Evolutionary conservation across 2,888 invertebrate genomes (phyloP).

Genomic region (Gari tellinella): DNA sequence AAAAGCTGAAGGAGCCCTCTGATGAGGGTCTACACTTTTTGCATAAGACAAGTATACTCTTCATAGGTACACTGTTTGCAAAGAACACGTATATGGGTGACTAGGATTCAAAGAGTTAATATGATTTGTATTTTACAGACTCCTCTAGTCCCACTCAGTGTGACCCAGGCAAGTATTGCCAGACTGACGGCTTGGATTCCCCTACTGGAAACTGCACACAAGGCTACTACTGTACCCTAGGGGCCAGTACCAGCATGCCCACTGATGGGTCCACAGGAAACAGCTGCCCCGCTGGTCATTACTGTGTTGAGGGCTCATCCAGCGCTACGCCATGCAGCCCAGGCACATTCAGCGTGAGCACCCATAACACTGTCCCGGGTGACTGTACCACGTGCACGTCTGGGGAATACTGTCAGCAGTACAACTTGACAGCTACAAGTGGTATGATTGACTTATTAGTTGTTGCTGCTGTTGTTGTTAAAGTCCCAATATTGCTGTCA

Average conservation of each 20-base stretch:
- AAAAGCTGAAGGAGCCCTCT: no score
- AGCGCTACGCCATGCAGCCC: constrained; percentile 73
- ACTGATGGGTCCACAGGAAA: constrained; percentile 75
- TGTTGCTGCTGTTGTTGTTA: no score
- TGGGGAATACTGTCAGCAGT: constrained; percentile 75
- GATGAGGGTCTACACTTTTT: no score
- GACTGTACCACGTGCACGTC: constrained; percentile 76
- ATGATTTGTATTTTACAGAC: constrained; percentile 55
- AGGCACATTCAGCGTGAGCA: constrained; percentile 75
- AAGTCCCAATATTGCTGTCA: no score
- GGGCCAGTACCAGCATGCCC: constrained; percentile 64
- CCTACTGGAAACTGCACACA: constrained; percentile 79
- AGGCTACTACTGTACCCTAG: constrained; percentile 79
- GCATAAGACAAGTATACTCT: no score
- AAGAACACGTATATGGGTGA: no score
- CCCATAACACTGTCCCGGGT: constrained; percentile 63
- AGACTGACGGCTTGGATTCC: constrained; percentile 70
- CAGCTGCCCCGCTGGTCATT: constrained; percentile 77
- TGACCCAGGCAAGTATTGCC: constrained; percentile 79
- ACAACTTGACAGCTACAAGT: constrained; percentile 75
- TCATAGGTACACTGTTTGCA: no score
- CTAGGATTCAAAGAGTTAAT: no score
- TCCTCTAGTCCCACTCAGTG: constrained; percentile 76
- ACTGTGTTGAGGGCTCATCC: constrained; percentile 71
- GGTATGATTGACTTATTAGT: no score